Evolutionary conservation across 2,797 vertebrate genomes (phyloP), one percentile per base, ranked within the genome.

Genomic region (Enteromius afrohamiltoni): DNA sequence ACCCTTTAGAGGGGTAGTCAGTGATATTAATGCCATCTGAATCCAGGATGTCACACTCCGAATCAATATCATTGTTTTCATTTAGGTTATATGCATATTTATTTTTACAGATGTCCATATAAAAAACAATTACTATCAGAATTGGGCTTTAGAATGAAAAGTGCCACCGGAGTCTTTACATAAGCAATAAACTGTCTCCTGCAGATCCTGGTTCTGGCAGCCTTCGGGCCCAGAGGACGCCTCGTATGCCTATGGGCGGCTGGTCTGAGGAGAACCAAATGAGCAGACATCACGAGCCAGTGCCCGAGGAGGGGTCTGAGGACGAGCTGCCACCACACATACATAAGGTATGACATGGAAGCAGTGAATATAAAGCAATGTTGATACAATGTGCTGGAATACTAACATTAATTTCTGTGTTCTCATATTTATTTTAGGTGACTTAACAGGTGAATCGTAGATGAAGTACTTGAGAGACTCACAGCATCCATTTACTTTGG

Each of bases 281-380:
- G 10, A 92, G 91, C 0, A 93, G 95, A 82, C 96, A 96, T 83
- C 97, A 96, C 1, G 97, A 95, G 79, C 92, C 97, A 0, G 95
- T 99, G 60, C 97, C 96, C 1, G 98, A 99, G 91, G 98, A 98
- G 91, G 96, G 95, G 76, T 97, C 96, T 0, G 98, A 98, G 84
- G 97, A 99, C 1, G 97, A 99, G 87, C 92, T 98, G 81, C 97
- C 98, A 3, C 98, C 97, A 11, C 96, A 97, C 86, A 94, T 96
- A 85, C 98, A 98, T 87, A 98, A 97, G 96, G 97, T 98, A 89
- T 29, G 29, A 37, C 10, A 3, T n/a, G 6, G n/a, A 65, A n/a
- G 47, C 10, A 6, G 8, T 60, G 26, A 26, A 9, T 40, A 42
- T 53, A 8, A 74, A 21, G 26, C 34, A 21, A 2, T 17, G 34